Base-by-base conservation (phyloP, 2,797 vertebrate genomes). In the Picus viridis region DNA sequence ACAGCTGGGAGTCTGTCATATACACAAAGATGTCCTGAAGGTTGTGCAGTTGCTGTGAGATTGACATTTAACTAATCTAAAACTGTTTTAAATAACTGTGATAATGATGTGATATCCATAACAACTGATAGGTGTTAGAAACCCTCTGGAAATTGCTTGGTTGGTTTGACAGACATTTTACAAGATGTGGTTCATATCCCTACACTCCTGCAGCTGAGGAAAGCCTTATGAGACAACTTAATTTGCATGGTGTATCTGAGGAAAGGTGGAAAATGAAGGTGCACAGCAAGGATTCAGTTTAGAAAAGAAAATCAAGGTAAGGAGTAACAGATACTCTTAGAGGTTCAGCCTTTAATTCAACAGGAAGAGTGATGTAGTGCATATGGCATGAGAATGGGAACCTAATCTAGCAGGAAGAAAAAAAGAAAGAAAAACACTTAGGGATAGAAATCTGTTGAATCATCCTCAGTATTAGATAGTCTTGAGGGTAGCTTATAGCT, bases 11-110 rank as follows among this genome's bases (percentile, higher is more conserved):
- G 27, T 70, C 83, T 95, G 72, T 86, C 72, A 49, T 61, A 56
- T n/a, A 51, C 64, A 76, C 59, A 82, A 54, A 88, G 58, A 91
- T 94, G 86, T 93, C 78, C 86, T 92, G 81, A 80, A 93, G 72
- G 95, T 92, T 95, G 71, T 79, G 64, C 71, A 77, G 77, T 93
- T 90, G 54, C 64, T 87, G 53, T 0, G 16, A 94, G 91, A 94
- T 71, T 96, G 95, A 96, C 94, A 94, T 94, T 94, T 95, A 91
- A 63, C 94, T 96, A 92, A 96, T 94, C 91, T 94, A 67, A 93
- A 83, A 89, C 86, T 85, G 53, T 94, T 94, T 58, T 62, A 87
- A 95, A 84, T 92, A 94, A 91, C 86, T 86, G 27, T 90, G 94
- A 95, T 96, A 94, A 90, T 90, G 85, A 56, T 45, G 51, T 74